These are phyloP conservation scores for Aelia acuminata DNA, from an alignment of 2,888 invertebrate genomes.

Conservation along the genomic window DNA sequence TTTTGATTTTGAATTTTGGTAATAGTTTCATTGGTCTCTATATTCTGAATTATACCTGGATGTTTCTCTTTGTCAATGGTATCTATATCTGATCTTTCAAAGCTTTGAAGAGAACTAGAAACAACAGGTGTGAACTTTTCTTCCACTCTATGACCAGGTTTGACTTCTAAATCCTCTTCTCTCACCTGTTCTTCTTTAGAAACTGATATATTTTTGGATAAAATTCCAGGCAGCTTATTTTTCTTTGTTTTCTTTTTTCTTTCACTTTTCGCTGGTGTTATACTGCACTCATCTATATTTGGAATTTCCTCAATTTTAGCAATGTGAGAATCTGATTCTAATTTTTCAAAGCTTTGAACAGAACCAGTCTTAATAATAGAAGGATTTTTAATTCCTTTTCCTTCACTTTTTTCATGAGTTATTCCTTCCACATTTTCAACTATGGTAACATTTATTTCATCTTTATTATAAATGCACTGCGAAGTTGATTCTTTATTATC, in stretches of 20 bases:
- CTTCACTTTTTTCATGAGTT: neutral
- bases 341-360: neutral
- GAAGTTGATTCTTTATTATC: neutral
- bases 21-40: neutral
- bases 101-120: neutral
- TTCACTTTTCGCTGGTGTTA: neutral
- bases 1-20: neutral
- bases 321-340: neutral
- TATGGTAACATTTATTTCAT: neutral
- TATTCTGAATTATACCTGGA: neutral
- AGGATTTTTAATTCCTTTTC: too few relatives aligned
- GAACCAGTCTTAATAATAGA: neutral
- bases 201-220: neutral
- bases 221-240: neutral
- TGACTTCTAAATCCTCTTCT: neutral
- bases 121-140: neutral
- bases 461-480: neutral
- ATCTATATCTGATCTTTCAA: neutral
- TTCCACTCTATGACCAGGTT: neutral
- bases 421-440: neutral
- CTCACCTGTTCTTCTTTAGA: neutral
- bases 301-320: neutral
- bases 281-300: neutral
- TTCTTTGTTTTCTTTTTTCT: constrained; percentile 19
- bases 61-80: neutral